phyloP scores from a whole-genome alignment of 2,797 vertebrate species.

The Brotogeris chrysoptera region DNA sequence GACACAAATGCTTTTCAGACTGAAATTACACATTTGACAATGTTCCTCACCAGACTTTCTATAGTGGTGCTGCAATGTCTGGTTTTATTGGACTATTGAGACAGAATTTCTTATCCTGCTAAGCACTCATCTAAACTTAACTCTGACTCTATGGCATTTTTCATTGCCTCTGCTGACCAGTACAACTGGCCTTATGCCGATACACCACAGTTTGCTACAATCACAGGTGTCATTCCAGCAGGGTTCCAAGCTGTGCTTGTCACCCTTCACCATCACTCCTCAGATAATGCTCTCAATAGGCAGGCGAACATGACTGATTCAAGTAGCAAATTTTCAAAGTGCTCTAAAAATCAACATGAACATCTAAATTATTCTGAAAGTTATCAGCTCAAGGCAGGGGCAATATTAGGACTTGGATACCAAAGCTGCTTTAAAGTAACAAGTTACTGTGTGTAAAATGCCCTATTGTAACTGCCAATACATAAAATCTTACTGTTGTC shows the following conservation, averaged over 20 bases:
- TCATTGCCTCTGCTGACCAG: not conserved
- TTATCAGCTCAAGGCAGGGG: not conserved
- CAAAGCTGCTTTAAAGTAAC: not conserved
- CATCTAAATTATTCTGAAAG: not conserved
- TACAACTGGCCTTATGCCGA: rapidly evolving
- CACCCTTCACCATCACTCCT: not conserved
- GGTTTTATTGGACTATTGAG: not conserved
- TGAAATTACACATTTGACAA: not conserved
- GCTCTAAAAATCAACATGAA: not conserved
- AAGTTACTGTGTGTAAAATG: not conserved
- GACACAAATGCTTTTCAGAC: not conserved
- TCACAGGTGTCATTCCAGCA: not conserved
- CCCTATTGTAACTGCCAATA: not conserved
- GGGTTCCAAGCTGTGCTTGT: rapidly evolving
- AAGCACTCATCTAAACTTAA: not conserved
- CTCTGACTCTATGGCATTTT: rapidly evolving
- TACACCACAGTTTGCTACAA: not conserved
- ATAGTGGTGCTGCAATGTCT: rapidly evolving
- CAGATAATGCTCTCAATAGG: not conserved
- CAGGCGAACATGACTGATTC: not conserved
- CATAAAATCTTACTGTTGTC: not conserved
- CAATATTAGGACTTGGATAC: not conserved
- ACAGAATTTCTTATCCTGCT: rapidly evolving
- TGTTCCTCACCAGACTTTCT: not conserved
- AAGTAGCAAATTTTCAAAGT: not conserved